Evolutionary conservation across 37 sponge, comb jelly and placozoan species (phyloP), one percentile per base, ranked within the genome.

Genomic region (Amphimedon queenslandica): DNA sequence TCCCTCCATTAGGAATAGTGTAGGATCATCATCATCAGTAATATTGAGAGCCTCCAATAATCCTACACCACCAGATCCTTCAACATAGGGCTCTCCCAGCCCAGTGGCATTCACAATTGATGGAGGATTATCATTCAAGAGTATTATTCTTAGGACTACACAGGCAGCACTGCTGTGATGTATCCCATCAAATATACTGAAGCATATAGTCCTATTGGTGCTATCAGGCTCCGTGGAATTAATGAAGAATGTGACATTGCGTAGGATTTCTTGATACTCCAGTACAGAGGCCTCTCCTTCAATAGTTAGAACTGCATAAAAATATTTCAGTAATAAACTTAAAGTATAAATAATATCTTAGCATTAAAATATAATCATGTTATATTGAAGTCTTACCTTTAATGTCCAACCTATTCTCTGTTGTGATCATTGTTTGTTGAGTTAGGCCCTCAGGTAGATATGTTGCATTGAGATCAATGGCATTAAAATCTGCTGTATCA

Each of bases 91-190:
- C 6, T 67, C 33, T 6, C 72, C 81, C 34, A 28, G 1, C 6
- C 76, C 40, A 10, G 58, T 56, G 60, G 75, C 24, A 4, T 10
- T 57, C 13, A 47, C 8, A 3, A 85, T 24, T 21, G 27, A 6
- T 18, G 87, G 81, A 20, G 43, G 23, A 32, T 86, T 36, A 60
- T 86, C 87, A 75, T 86, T 76, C 65, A 71, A 55, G 38, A 69
- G 72, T 11, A 47, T 55, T n/a, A 86, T 76, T 3, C 42, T 55
- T 64, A 86, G 38, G 0, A 66, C 69, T 38, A 75, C 58, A 64
- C 51, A 76, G 41, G 72, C 81, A n/a, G 87, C 81, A 25, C 43
- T 41, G 63, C 81, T 80, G 66, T 56, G 64, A 34, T 40, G n/a
- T 2, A 16, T 18, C 0, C 81, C 87, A 75, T 86, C 87, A 56